These are phyloP conservation scores for Pseudochirops cupreus DNA, from an alignment of 2,797 vertebrate genomes.

Conservation along the genomic window DNA sequence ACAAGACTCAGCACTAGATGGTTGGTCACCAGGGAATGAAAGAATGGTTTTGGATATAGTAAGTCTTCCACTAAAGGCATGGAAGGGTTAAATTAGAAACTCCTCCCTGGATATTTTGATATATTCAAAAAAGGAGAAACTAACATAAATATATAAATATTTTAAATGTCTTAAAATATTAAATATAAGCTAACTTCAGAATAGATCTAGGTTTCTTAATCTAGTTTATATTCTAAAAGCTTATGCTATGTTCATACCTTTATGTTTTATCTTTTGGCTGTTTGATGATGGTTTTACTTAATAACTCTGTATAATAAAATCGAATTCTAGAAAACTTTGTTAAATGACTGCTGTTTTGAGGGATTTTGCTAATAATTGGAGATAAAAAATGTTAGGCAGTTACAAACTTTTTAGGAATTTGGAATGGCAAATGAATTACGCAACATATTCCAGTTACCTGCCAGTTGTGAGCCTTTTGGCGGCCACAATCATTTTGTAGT, in stretches of 20 bases:
- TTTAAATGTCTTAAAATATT: constrained; percentile 62
- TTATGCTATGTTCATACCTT: neutral
- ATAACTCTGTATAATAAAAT: neutral
- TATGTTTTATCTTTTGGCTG: constrained; percentile 56
- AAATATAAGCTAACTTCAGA: constrained; percentile 53
- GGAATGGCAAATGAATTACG: constrained; percentile 54
- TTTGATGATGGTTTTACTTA: constrained; percentile 36
- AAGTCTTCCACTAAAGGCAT: neutral
- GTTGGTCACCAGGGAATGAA: neutral
- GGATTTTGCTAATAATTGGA: neutral
- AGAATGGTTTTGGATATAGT: neutral
- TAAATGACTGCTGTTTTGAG: neutral
- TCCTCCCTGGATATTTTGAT: constrained; percentile 21
- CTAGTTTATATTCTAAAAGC: constrained; percentile 56
- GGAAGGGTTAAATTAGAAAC: neutral
- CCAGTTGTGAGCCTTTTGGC: constrained; percentile 39
- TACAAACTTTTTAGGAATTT: constrained; percentile 34
- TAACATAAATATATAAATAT: constrained; percentile 43
- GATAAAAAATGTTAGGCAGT: neutral
- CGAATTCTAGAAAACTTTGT: neutral
- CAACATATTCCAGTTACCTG: constrained; percentile 67
- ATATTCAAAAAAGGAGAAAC: constrained; percentile 36
- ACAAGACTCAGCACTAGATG: neutral
- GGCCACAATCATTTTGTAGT: constrained; percentile 1
- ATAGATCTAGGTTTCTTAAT: constrained; percentile 6